These are phyloP conservation scores for Caenorhabditis remanei DNA, from an alignment of 1,140 invertebrate species.

Conservation along the genomic window DNA sequence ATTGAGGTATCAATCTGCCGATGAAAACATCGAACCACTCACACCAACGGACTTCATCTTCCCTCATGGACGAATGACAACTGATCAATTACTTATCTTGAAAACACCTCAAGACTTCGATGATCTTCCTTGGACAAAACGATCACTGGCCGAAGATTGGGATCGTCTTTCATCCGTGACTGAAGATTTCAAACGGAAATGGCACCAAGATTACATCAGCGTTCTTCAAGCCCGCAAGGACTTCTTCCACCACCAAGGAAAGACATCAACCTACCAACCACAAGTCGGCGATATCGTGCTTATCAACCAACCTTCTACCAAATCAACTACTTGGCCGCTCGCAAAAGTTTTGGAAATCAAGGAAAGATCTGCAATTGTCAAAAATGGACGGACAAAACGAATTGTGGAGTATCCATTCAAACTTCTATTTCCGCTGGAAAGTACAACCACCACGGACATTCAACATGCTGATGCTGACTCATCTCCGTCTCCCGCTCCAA, in stretches of 20 bases:
- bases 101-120: neutral
- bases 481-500: neutral
- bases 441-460: too few species aligned
- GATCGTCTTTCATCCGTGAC: neutral
- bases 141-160: neutral
- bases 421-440: neutral
- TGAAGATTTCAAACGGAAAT: neutral
- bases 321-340: neutral
- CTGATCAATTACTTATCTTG: neutral
- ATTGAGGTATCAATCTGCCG: neutral
- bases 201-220: neutral
- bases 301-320: neutral
- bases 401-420: neutral
- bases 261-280: neutral
- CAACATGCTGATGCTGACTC: neutral
- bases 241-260: neutral
- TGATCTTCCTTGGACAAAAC: neutral
- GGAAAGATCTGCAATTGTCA: conserved; percentile 6
- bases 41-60: neutral
- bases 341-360: neutral
- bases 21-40: neutral
- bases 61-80: neutral
- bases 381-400: neutral
- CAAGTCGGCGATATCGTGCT: neutral
- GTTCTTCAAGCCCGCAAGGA: neutral